Conservation (phyloP, 2,888 invertebrate species). For the Drosophila kuntzei region DNA sequence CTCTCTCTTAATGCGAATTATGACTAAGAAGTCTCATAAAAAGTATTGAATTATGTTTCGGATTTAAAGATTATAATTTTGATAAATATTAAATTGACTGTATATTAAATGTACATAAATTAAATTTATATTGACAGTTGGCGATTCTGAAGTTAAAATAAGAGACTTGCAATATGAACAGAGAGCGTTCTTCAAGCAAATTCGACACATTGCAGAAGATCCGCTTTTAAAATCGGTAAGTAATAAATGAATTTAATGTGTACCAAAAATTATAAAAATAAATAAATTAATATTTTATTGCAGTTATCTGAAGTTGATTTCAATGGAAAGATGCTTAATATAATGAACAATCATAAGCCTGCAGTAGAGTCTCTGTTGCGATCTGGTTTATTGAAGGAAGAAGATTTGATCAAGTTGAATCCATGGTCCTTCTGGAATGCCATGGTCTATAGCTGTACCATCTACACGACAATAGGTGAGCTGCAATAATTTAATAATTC, state of each 20-base stretch:
- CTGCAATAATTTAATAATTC: constrained; percentile 42
- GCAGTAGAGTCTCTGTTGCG: constrained; percentile 80
- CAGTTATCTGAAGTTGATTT: constrained; percentile 83
- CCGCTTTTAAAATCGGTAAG: constrained; percentile 64
- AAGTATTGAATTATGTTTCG: background rate
- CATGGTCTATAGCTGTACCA: constrained; percentile 94
- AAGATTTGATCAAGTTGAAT: constrained; percentile 84
- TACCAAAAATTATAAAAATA: background rate
- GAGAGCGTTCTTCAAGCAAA: constrained; percentile 76
- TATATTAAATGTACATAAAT: background rate
- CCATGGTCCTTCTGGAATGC: constrained; percentile 94
- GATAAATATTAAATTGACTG: background rate
- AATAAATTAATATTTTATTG: background rate
- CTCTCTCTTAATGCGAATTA: background rate
- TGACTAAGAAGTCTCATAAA: background rate
- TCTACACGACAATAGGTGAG: constrained; percentile 95
- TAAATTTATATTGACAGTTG: constrained; percentile 46
- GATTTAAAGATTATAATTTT: background rate
- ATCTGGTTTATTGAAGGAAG: constrained; percentile 50
- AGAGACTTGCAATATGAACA: constrained; percentile 60
- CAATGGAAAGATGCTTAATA: constrained; percentile 86
- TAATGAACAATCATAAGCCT: constrained; percentile 87
- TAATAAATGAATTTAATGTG: background rate
- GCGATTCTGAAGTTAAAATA: constrained; percentile 50
- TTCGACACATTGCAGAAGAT: constrained; percentile 83